Evolutionary conservation across 2,888 invertebrate species (phyloP).

Genomic region (Clusia tigrina): DNA sequence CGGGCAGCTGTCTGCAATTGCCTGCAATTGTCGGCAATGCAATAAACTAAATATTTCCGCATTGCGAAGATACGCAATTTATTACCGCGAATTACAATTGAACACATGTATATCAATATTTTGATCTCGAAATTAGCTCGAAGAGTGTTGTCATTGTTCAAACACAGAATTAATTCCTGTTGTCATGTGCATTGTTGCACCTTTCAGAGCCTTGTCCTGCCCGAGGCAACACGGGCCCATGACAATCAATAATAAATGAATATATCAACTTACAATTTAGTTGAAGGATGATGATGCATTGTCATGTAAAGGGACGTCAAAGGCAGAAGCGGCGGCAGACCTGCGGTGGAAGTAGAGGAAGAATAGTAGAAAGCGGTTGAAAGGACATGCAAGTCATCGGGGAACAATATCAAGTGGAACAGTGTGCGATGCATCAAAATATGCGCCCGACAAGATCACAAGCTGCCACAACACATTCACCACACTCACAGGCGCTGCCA

Average conservation of each 20-base stretch:
- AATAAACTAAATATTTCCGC: slow-evolving; percentile 10
- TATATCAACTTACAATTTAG: not conserved
- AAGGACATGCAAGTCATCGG: slow-evolving; percentile 5
- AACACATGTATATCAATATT: slow-evolving; percentile 53
- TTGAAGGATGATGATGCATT: slow-evolving; percentile 4
- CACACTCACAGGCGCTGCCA: not conserved
- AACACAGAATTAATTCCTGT: not conserved
- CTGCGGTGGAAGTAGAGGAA: not conserved
- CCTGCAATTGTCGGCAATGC: no score
- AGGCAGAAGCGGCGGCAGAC: not conserved
- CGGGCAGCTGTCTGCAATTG: not conserved
- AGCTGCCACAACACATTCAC: not conserved
- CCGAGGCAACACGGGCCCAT: not conserved
- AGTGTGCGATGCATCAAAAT: not conserved
- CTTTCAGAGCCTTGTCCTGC: not conserved
- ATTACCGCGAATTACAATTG: not conserved
- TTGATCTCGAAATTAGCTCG: slow-evolving; percentile 54
- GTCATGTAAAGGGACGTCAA: no score
- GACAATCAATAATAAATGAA: not conserved
- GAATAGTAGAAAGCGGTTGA: not conserved
- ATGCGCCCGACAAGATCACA: slow-evolving; percentile 3
- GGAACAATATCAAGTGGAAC: not conserved
- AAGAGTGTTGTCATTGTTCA: not conserved
- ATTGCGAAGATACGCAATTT: not conserved
- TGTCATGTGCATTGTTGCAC: slow-evolving; percentile 2